Evolutionary conservation across 2,888 invertebrate genomes (phyloP).

Genomic region (Nomada ferruginata): DNA sequence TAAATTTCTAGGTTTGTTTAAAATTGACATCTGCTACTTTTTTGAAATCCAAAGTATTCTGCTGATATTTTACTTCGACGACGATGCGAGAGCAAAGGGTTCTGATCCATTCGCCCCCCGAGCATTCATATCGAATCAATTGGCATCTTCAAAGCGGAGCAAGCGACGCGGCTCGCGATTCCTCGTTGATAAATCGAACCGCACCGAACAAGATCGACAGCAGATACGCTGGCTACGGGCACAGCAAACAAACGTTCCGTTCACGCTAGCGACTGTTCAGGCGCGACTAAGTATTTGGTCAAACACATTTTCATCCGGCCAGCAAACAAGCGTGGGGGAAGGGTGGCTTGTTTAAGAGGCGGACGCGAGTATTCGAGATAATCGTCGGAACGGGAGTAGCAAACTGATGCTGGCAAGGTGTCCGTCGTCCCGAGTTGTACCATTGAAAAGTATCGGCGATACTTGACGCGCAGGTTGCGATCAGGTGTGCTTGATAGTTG

Average conservation of each 20-base stretch:
- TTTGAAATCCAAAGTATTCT: too few relatives aligned
- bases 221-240: slow-evolving; percentile 22
- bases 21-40: too few relatives aligned
- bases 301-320: slow-evolving; percentile 80
- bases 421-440: slow-evolving; percentile 23
- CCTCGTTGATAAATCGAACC: slow-evolving; percentile 35
- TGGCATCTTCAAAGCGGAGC: neutral
- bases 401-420: slow-evolving; percentile 31
- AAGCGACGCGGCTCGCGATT: neutral
- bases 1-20: too few relatives aligned
- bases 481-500: slow-evolving; percentile 21
- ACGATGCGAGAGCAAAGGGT: neutral
- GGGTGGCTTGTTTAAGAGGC: slow-evolving; percentile 50
- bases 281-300: slow-evolving; percentile 79
- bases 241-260: slow-evolving; percentile 63
- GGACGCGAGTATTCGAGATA: slow-evolving; percentile 51
- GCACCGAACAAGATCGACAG: slow-evolving; percentile 19
- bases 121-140: neutral
- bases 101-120: neutral
- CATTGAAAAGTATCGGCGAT: slow-evolving; percentile 10
- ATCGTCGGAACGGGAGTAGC: slow-evolving; percentile 37
- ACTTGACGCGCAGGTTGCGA: slow-evolving; percentile 29
- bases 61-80: too few relatives aligned
- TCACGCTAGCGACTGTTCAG: slow-evolving; percentile 66
- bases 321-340: slow-evolving; percentile 64